Percentiles rank a stretch among this genome's conserved stretches.
phyloP scores from a whole-genome alignment of 2,888 invertebrate species.

The Agrochola lychnidis region DNA sequence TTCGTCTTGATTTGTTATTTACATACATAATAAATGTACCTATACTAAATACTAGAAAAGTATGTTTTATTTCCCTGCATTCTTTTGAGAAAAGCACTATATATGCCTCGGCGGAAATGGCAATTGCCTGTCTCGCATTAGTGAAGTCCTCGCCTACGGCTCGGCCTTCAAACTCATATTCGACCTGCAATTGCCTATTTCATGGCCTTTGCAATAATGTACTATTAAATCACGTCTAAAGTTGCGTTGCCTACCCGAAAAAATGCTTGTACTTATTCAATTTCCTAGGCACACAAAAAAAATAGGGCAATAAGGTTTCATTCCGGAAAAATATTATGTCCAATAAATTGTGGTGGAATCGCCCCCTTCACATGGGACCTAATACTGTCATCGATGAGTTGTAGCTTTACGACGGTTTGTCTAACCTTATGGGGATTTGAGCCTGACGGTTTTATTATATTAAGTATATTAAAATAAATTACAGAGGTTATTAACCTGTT shows the following conservation, averaged over 20 bases:
- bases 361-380: conserved; percentile 26
- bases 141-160: no score
- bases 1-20: no score
- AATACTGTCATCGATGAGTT: conserved; percentile 44
- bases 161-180: no score
- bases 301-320: neutral
- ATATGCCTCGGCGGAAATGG: no score
- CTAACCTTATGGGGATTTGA: conserved; percentile 38
- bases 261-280: neutral
- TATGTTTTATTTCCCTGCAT: no score
- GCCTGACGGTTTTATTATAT: conserved; percentile 14
- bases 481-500: conserved; percentile 22
- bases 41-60: no score
- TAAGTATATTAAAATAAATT: conserved; percentile 27
- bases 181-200: no score
- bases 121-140: no score
- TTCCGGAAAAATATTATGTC: conserved; percentile 33
- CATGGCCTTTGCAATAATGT: no score
- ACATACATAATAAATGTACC: no score
- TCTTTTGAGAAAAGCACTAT: no score
- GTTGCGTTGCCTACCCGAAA: neutral
- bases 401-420: conserved; percentile 33
- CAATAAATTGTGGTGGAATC: conserved; percentile 43
- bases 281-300: conserved; percentile 3
- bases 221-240: neutral